Evolutionary conservation across 2,113 vertebrate genomes (phyloP), one percentile per base, ranked within the genome.

Genomic region (Paedocypris sp.): DNA sequence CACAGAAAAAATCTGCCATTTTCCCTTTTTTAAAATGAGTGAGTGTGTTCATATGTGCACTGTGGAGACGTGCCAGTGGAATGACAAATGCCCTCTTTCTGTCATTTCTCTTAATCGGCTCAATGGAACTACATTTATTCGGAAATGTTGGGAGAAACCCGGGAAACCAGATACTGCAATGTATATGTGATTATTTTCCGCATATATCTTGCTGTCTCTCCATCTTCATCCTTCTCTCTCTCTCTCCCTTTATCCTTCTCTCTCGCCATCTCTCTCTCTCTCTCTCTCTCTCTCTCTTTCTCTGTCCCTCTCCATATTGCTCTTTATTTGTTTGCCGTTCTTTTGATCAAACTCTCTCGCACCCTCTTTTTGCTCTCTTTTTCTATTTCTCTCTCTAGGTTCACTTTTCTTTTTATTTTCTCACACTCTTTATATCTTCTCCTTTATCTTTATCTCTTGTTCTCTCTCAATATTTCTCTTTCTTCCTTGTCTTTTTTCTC

Each of bases 21-120:
- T 32, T 57, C 18, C 53, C 38, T 12, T 56, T n/a, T n/a, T 56
- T 41, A 15, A 56, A 53, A 43, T 57, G 39, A 57, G 53, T 5
- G 53, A 43, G 38, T 20, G 26, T 29, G 39, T 43, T 57, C 26
- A 57, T 57, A 43, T 57, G 53, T 57, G 53, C 11, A 43, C 26
- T 57, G 18, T 22, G 26, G 53, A 57, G 39, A 31, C 26, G n/a
- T 31, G 53, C 53, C 39, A 57, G 39, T 4, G 12, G 16, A 57
- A 43, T 43, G 53, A 57, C 39, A 57, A 57, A 57, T 43, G 39
- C 53, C 53, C 53, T 43, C 25, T 57, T 57, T 57, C 38, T 57
- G 53, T 57, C 53, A 57, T 57, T 43, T 57, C 32, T 57, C 53
- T 57, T 57, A 57, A 57, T 32, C 39, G 53, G 39, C 53, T 57